Conservation (phyloP, 2,888 invertebrate genomes). For the Nezara viridula region DNA sequence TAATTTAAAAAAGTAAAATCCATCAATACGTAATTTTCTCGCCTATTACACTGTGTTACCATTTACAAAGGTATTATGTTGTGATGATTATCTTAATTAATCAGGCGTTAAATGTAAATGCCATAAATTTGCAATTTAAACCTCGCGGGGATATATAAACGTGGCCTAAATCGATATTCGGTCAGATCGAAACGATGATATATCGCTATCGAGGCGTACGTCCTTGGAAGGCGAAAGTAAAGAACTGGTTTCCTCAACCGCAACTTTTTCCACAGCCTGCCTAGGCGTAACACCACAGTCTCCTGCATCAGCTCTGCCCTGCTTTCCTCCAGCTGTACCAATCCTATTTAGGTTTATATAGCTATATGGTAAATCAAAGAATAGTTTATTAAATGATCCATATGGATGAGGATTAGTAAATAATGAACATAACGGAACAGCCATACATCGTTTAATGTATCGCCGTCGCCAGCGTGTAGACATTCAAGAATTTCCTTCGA, state of each 20-base stretch:
- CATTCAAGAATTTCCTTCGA: too few species aligned
- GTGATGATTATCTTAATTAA: not conserved
- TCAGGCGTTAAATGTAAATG: not conserved
- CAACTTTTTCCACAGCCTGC: slow-evolving; percentile 24
- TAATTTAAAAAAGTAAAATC: not conserved
- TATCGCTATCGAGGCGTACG: not conserved
- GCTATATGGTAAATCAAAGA: too few species aligned
- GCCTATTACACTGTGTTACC: not conserved
- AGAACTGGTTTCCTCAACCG: slow-evolving; percentile 32
- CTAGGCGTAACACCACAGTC: not conserved
- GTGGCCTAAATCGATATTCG: slow-evolving; percentile 12
- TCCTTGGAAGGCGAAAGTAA: slow-evolving; percentile 48
- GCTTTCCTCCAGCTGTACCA: not conserved
- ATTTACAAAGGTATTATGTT: not conserved
- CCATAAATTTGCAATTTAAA: slow-evolving; percentile 8
- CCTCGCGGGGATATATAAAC: too few species aligned
- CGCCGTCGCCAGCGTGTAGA: not conserved
- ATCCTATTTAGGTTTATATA: too few species aligned
- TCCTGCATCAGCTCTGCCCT: not conserved
- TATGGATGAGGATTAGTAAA: not conserved
- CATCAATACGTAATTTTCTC: not conserved
- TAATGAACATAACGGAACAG: too few species aligned
- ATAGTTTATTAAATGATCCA: too few species aligned
- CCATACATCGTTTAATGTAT: too few species aligned
- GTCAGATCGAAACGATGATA: not conserved